phyloP scores from a whole-genome alignment of 2,888 invertebrate species.

The Drosophila helvetica region DNA sequence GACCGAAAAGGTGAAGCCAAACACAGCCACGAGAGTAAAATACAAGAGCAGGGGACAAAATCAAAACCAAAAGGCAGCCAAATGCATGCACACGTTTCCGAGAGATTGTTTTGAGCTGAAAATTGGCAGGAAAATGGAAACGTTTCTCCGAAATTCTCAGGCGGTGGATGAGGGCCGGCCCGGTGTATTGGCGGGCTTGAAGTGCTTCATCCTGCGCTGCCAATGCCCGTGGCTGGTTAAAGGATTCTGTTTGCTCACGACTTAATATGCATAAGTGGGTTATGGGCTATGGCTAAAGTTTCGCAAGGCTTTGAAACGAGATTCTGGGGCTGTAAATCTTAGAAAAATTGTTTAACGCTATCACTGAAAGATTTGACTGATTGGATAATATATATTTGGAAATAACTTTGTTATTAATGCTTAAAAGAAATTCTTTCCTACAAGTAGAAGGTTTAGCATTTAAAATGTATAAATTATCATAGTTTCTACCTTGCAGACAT shows the following conservation, averaged over 20 bases:
- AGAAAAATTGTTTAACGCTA: not conserved
- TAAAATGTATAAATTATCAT: too few relatives aligned
- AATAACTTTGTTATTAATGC: too few relatives aligned
- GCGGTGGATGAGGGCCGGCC: not conserved
- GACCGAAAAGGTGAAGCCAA: not conserved
- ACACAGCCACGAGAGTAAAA: slow-evolving; percentile 7
- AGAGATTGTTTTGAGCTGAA: slow-evolving; percentile 11
- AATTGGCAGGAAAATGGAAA: slow-evolving; percentile 28
- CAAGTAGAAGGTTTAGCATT: too few relatives aligned
- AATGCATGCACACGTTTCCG: slow-evolving; percentile 61
- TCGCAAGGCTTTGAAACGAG: not conserved
- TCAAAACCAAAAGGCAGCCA: slow-evolving; percentile 35
- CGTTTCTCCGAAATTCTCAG: slow-evolving; percentile 15
- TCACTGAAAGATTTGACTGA: not conserved
- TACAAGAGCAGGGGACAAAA: slow-evolving; percentile 6
- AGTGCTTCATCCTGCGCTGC: slow-evolving; percentile 31
- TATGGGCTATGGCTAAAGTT: not conserved
- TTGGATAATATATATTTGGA: not conserved
- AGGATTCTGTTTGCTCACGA: slow-evolving; percentile 53
- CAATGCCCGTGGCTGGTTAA: slow-evolving; percentile 39
- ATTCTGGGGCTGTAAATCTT: not conserved
- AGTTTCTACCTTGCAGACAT: too few relatives aligned
- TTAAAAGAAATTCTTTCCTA: too few relatives aligned
- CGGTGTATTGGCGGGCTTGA: slow-evolving; percentile 22
- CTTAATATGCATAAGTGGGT: slow-evolving; percentile 20